Evolutionary conservation across 1,140 invertebrate genomes (phyloP), one percentile per base, ranked within the genome.

Genomic region (Sinonovacula constricta): DNA sequence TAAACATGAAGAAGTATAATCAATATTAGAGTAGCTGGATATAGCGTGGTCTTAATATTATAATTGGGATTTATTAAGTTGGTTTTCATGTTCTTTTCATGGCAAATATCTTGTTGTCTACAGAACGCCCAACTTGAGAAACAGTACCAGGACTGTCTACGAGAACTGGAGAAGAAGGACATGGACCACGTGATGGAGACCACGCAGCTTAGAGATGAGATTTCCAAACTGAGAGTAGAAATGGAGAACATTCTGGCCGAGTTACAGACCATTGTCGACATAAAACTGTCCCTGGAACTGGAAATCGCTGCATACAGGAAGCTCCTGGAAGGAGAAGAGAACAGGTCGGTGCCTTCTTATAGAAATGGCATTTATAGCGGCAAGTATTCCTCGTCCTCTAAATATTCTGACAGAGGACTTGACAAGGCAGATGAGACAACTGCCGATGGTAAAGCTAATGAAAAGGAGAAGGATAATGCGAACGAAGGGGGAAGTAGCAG

Each of bases 81-180:
- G n/a, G n/a, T n/a, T n/a, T n/a, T n/a, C n/a, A n/a, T n/a, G n/a
- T n/a, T n/a, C n/a, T n/a, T n/a, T n/a, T n/a, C n/a, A n/a, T n/a
- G n/a, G n/a, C n/a, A n/a, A n/a, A n/a, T n/a, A n/a, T n/a, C n/a
- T n/a, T n/a, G n/a, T n/a, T n/a, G n/a, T 12, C 80, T 80, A 36
- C 78, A 92, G 91, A 92, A 92, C 79, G 88, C 90, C 54, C 86
- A 91, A 51, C 83, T 92, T n/a, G 92, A 92, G 82, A 91, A 89
- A 79, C 89, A 92, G 77, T 87, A 91, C 70, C 88, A 91, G 70
- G 91, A 92, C 24, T 74, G 91, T 57, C 83, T 91, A 65, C 85
- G 90, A 63, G 91, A 92, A 81, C 76, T 91, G 36, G 92, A 92
- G 71, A 88, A 91, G 70, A 87, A 87, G 72, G 91, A 92, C 53